Base-by-base conservation (phyloP, 2,888 invertebrate species). In the Hedya salicella region DNA sequence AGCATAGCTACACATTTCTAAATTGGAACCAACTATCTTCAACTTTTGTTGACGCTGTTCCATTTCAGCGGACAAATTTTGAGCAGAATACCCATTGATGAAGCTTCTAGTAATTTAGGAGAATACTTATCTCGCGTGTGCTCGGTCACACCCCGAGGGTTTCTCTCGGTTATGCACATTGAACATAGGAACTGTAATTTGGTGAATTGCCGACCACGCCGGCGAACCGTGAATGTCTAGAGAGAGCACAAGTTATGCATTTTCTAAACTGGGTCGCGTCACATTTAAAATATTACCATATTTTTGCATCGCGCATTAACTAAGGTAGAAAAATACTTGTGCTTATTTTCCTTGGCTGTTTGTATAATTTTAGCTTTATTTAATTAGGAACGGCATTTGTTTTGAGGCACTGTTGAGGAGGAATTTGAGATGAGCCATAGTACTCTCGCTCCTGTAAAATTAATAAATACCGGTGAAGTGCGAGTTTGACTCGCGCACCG, bases 181-280 rank as follows among this genome's bases (percentile, higher is more conserved):
- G 64, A 52, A 72, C 74, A 72, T 72, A 77, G 59, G 68, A 61
- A 67, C 70, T 71, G 78, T 77, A 80, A 80, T 81, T 81, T 79
- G 71, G 73, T 75, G 79, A 77, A 72, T 72, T 69, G 59, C 67
- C 25, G 49, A 39, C 63, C 60, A 39, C 61, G 50, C 36, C 32
- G 44, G 30, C 65, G 61, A 64, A 65, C 65, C 68, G 53, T 64
- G 60, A 65, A 65, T 42, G 68, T 60, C 64, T 68, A 42, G 63
- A 42, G 63, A 42, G 63, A 59, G 60, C 42, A 40, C 59, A 65
- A 66, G 53, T 53, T 66, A 66, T 66, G 54, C 54, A 56, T 46
- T 40, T n/a, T 44, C 17, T 42, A 19, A 59, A 66, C 48, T 60
- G 42, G 60, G 53, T 59, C 46, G 48, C 19, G 48, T 46, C 44